phyloP scores from a whole-genome alignment of 2,797 vertebrate genomes.

The Pogonophryne albipinna region DNA sequence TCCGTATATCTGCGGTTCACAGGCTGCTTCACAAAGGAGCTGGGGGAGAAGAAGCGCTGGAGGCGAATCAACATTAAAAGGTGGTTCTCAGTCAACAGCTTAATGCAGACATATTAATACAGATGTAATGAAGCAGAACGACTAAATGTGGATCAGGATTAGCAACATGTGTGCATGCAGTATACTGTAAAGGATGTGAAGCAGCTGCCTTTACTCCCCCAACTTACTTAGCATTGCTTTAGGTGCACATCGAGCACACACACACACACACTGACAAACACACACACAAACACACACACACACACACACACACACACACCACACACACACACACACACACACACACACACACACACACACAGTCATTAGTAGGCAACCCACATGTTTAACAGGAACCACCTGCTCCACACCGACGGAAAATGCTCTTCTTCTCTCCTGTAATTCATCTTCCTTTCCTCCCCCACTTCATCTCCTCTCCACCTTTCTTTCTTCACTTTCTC shows the following conservation, averaged over 20 bases:
- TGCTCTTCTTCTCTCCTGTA: conserved; percentile 46
- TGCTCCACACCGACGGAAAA: conserved; percentile 40
- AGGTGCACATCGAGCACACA: conserved; percentile 32
- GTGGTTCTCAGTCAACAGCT: conserved; percentile 46
- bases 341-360: not conserved
- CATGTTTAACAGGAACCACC: conserved; percentile 59
- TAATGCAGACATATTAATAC: conserved; percentile 47
- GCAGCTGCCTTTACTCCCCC: conserved; percentile 38
- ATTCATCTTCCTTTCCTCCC: conserved; percentile 43
- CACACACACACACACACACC: not conserved
- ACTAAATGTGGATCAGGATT: conserved; percentile 38
- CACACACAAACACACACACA: not conserved
- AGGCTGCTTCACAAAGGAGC: not conserved
- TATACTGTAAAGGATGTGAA: conserved; percentile 48
- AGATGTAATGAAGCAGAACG: conserved; percentile 40
- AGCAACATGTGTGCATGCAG: conserved; percentile 38
- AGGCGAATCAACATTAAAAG: conserved; percentile 41
- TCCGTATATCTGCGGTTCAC: conserved; percentile 3
- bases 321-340: conserved; percentile 14
- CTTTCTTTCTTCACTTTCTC: not conserved
- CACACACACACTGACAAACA: not conserved
- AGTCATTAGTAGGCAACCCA: conserved; percentile 68
- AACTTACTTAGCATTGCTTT: conserved; percentile 59
- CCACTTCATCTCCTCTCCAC: not conserved
- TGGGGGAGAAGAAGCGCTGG: not conserved